Conservation (phyloP, 2,113 vertebrate species). For the Hyaena hyaena region DNA sequence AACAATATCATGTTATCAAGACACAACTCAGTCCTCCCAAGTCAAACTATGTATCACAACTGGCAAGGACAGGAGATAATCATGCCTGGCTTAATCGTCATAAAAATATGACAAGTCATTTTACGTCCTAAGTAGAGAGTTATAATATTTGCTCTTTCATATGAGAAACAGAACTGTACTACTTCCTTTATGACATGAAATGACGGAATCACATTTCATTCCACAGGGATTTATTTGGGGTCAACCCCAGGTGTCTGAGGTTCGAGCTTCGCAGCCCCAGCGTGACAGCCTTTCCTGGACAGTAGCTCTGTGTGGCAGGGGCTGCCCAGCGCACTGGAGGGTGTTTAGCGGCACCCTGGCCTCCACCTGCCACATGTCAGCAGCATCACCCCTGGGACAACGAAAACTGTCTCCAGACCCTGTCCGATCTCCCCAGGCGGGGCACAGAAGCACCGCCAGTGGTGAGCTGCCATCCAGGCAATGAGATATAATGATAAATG, state of each 20-base stretch:
- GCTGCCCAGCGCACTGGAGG: rapidly evolving
- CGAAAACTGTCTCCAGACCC: background rate
- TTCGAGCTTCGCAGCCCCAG: background rate
- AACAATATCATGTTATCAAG: background rate
- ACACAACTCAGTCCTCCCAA: background rate
- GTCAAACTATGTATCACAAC: background rate
- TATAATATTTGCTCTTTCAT: background rate
- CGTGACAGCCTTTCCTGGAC: no score
- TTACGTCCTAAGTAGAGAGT: background rate
- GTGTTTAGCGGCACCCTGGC: background rate
- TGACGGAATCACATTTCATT: background rate
- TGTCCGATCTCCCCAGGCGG: no score
- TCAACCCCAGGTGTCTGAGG: background rate
- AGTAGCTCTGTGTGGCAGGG: background rate
- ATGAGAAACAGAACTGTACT: background rate
- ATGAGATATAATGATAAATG: background rate
- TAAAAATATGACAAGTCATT: background rate
- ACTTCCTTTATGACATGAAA: background rate
- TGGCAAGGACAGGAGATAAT: background rate
- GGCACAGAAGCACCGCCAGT: background rate
- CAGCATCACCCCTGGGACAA: background rate
- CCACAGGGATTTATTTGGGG: background rate
- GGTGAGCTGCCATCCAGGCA: rapidly evolving
- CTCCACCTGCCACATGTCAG: background rate
- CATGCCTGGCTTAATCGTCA: background rate